phyloP scores from a whole-genome alignment of 2,888 invertebrate species.

The Chalcis sispes region DNA sequence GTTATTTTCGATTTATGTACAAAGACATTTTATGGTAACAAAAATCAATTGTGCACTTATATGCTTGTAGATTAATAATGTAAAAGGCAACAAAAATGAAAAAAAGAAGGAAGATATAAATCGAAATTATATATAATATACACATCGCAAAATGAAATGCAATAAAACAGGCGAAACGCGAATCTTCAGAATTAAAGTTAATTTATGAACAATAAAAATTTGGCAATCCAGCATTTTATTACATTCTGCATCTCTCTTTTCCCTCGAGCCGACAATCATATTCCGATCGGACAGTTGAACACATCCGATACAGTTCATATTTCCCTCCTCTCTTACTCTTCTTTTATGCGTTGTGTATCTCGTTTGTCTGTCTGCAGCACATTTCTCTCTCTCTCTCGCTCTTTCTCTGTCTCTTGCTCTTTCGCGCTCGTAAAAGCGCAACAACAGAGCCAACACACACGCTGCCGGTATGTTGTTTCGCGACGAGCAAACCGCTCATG shows the following conservation, averaged over 20 bases:
- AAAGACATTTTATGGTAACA: too few relatives aligned
- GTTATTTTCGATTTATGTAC: too few relatives aligned
- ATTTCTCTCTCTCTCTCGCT: neutral
- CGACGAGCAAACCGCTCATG: too few relatives aligned
- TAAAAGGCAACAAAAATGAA: too few relatives aligned
- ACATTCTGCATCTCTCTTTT: neutral
- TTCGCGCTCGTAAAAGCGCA: conserved; percentile 66
- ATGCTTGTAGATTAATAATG: too few relatives aligned
- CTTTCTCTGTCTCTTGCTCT: conserved; percentile 52
- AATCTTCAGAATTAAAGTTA: conserved; percentile 9
- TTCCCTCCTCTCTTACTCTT: conserved; percentile 2
- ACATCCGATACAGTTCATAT: conserved; percentile 31
- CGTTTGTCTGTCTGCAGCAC: neutral
- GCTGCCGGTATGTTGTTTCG: too few relatives aligned
- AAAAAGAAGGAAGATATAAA: too few relatives aligned
- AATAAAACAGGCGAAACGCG: conserved; percentile 11
- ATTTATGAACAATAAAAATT: conserved; percentile 55
- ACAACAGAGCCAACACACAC: too few relatives aligned
- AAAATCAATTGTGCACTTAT: too few relatives aligned
- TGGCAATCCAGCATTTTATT: conserved; percentile 29
- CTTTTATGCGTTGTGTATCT: too few relatives aligned
- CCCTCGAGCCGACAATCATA: conserved; percentile 48
- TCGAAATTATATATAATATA: too few relatives aligned
- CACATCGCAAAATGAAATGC: neutral
- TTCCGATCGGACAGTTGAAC: conserved; percentile 63